Evolutionary conservation across 2,797 vertebrate species (phyloP).

Genomic region (Rhabdophis nuchalis): DNA sequence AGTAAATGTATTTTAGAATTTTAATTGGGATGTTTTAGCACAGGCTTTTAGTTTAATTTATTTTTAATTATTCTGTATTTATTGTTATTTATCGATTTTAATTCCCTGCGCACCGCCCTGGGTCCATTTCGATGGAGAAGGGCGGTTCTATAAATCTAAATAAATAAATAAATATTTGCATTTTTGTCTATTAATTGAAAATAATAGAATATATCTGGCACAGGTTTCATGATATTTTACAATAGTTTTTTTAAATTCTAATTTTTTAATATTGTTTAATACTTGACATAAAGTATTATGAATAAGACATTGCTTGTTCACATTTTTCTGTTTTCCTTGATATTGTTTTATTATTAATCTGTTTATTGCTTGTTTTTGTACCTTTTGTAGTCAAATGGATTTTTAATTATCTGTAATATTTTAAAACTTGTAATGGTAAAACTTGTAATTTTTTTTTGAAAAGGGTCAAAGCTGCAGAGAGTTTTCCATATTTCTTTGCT

Average conservation of each 20-base stretch:
- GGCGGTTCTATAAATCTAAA: too few relatives aligned
- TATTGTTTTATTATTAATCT: background rate
- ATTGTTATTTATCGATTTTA: too few relatives aligned
- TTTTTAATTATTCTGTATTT: too few relatives aligned
- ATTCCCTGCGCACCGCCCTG: too few relatives aligned
- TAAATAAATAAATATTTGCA: too few relatives aligned
- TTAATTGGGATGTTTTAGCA: too few relatives aligned
- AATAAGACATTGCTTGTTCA: background rate
- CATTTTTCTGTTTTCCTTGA: background rate
- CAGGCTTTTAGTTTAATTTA: too few relatives aligned
- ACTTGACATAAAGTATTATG: background rate
- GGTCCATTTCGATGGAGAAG: too few relatives aligned
- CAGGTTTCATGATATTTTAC: background rate
- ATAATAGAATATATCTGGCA: background rate
- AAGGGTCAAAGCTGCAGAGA: background rate
- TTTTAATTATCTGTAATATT: background rate
- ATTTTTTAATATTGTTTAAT: background rate
- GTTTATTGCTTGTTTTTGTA: background rate
- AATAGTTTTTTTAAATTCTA: background rate
- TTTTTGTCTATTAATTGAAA: background rate
- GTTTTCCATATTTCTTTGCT: background rate
- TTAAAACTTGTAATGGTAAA: background rate
- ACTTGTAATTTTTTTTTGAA: background rate
- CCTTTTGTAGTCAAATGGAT: background rate
- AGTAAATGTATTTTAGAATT: too few relatives aligned